phyloP scores from a whole-genome alignment of 2,113 vertebrate species.

The Protomyctophum bolini region DNA sequence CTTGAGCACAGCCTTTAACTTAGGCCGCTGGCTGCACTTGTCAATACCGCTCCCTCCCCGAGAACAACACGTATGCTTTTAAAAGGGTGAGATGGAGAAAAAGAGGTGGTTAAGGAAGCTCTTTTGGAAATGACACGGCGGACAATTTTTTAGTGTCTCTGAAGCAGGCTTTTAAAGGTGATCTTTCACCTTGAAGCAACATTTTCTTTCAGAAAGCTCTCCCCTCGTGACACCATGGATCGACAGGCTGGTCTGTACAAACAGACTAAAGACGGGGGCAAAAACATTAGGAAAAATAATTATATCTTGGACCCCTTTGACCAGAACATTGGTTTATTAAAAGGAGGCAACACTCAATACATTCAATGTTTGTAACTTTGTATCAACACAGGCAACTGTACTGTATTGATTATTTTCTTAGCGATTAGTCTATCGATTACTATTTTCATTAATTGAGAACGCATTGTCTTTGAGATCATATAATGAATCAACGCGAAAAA shows the following conservation, averaged over 20 bases:
- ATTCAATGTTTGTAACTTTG: conserved; percentile 21
- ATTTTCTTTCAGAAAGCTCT: conserved; percentile 30
- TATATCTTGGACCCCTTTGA: conserved; percentile 5
- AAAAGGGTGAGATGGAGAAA: conserved; percentile 32
- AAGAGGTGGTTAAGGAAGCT: conserved; percentile 18
- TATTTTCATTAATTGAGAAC: too few relatives aligned
- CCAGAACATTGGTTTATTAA: conserved; percentile 34
- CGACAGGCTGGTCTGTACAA: too few relatives aligned
- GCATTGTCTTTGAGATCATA: too few relatives aligned
- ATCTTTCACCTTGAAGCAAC: conserved; percentile 45
- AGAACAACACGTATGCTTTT: conserved; percentile 59
- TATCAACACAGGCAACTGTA: too few relatives aligned
- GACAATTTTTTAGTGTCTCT: conserved; percentile 20
- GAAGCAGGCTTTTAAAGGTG: conserved; percentile 31
- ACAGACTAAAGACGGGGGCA: neutral
- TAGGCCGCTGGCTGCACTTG: conserved; percentile 57
- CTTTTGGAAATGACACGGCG: conserved; percentile 57
- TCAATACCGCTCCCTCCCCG: conserved; percentile 59
- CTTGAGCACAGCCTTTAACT: conserved; percentile 65
- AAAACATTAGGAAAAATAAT: conserved; percentile 9
- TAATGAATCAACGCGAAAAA: too few relatives aligned
- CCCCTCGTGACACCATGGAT: too few relatives aligned
- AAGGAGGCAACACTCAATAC: conserved; percentile 48
- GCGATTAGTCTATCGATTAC: too few relatives aligned
- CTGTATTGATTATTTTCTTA: too few relatives aligned